These are phyloP conservation scores for Gulo gulo DNA, from an alignment of 2,113 vertebrate species.

Conservation along the genomic window DNA sequence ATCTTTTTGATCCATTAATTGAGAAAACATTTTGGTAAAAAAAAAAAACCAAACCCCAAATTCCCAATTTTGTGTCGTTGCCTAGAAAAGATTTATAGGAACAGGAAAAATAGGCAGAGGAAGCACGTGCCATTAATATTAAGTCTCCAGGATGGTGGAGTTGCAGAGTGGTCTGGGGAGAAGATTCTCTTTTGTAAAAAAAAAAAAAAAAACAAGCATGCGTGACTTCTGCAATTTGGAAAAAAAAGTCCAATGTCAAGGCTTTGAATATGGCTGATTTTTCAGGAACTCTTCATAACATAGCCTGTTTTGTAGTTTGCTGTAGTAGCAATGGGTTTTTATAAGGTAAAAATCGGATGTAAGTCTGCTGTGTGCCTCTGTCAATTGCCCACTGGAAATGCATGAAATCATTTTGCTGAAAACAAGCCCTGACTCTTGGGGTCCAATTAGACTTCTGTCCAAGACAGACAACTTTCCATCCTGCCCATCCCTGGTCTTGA, in stretches of 20 bases:
- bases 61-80: neutral
- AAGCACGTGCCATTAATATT: rapidly evolving
- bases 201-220: too few species aligned
- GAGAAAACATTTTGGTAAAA: neutral
- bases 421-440: too few species aligned
- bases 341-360: neutral
- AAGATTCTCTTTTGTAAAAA: neutral
- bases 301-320: neutral
- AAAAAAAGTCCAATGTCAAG: neutral
- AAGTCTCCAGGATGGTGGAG: neutral
- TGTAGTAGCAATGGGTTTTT: neutral
- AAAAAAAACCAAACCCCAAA: too few species aligned
- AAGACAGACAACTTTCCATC: neutral
- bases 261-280: neutral
- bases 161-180: neutral
- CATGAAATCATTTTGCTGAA: neutral
- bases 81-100: neutral
- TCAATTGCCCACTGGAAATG: neutral
- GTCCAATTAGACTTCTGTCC: neutral
- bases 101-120: neutral
- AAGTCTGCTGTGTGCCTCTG: neutral
- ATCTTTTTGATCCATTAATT: neutral
- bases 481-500: too few species aligned
- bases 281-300: neutral
- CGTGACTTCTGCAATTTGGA: neutral